Evolutionary conservation across 2,888 invertebrate species (phyloP).

Genomic region (Campoletis raptor): DNA sequence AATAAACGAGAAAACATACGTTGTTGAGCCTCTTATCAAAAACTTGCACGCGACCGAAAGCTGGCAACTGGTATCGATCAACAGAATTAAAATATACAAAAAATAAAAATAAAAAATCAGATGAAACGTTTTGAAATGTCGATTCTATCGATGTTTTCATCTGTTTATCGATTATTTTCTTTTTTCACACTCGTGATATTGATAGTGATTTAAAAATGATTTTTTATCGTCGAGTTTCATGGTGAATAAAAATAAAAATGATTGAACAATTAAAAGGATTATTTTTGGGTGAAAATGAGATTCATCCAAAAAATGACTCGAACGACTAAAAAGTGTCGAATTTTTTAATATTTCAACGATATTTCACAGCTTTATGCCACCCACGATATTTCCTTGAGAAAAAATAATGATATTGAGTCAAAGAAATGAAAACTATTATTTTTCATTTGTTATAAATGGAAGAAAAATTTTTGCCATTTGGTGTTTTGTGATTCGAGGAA

Average conservation of each 20-base stretch:
- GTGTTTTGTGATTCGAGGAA: constrained; percentile 1
- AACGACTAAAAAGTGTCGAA: background rate
- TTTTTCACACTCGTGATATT: too few species aligned
- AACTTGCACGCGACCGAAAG: constrained; percentile 54
- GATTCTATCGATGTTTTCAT: background rate
- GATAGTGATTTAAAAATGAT: too few species aligned
- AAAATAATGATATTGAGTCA: background rate
- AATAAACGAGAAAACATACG: background rate
- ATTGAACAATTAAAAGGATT: too few species aligned
- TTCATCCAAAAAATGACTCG: too few species aligned
- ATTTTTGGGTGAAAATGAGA: too few species aligned
- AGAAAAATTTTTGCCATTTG: background rate
- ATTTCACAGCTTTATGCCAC: background rate
- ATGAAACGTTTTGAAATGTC: background rate
- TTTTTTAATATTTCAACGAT: background rate
- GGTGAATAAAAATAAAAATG: too few species aligned
- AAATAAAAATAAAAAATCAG: background rate
- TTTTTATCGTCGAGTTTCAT: too few species aligned
- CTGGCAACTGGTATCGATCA: background rate
- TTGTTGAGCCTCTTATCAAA: constrained; percentile 65
- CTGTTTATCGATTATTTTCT: too few species aligned
- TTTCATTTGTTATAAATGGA: background rate
- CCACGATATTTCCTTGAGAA: background rate
- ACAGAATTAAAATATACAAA: background rate
- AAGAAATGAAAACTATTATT: background rate